Base-by-base conservation (phyloP, 2,797 vertebrate genomes). In the Champsocephalus esox region DNA sequence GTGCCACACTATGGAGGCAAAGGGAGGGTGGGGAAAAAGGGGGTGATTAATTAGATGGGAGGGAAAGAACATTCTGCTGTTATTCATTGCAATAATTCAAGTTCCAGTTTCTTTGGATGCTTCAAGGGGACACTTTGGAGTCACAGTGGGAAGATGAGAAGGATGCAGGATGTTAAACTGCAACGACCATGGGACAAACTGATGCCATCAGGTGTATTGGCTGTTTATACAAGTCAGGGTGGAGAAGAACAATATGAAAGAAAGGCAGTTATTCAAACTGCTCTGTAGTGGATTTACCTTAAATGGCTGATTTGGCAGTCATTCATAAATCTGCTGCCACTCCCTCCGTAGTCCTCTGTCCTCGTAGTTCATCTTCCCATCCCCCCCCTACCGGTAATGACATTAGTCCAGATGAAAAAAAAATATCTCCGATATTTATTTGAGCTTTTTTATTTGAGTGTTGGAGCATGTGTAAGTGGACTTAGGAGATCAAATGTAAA, bases 401-500 rank as follows among this genome's bases (percentile, higher is more conserved):
- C 48, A 56, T 12, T 28, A 32, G 9, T 12, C n/a, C 65, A 12
- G 41, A 12, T 17, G 13, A 62, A n/a, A 73, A 79, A 54, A 55
- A 52, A n/a, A 28, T 10, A 16, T 62, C 38, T 55, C 44, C 11
- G 13, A 9, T 4, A 58, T 71, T 70, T 73, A 61, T 74, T 65
- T 77, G 24, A 75, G 14, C 34, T 16, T 4, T 61, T 71, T 68
- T 73, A 61, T 74, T 65, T 77, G 24, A 75, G 14, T 75, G 57
- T 73, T 80, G 49, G 60, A 70, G 65, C 50, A 58, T 61, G 62
- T 81, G 43, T 73, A 62, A 54, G 56, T 76, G 64, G 63, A 83
- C 50, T 75, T 64, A 54, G 49, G 52, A 82, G 58, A 77, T 64
- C 32, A 73, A 32, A 51, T 86, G 74, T 88, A 86, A 62, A 87